These are phyloP conservation scores for Spheniscus mendiculus DNA, from an alignment of 2,113 vertebrate genomes.

Conservation along the genomic window DNA sequence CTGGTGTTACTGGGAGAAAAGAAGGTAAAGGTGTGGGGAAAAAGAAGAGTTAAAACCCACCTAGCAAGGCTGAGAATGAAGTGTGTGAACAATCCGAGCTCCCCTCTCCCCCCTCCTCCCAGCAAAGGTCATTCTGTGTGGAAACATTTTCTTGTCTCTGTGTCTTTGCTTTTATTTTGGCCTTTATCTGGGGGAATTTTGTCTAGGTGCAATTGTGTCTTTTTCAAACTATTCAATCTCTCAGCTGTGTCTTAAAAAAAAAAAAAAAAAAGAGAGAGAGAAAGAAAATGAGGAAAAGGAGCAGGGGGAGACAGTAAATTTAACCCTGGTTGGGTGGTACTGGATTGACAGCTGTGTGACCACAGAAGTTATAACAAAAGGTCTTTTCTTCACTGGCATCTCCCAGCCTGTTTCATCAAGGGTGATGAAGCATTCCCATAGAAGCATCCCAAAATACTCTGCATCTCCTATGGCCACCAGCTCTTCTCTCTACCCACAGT, in stretches of 20 bases:
- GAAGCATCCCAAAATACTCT: not conserved
- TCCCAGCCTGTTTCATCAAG: not conserved
- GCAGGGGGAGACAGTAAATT: not conserved
- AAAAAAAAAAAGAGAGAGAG: not conserved
- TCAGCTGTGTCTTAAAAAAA: not conserved
- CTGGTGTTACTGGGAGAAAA: conserved; percentile 40
- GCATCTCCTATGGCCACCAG: fast-evolving
- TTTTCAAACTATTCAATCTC: not conserved
- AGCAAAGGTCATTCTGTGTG: conserved; percentile 14
- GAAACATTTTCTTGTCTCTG: not conserved
- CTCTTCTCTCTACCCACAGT: not conserved
- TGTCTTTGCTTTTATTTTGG: conserved; percentile 12
- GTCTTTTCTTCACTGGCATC: not conserved
- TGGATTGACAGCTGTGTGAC: not conserved
- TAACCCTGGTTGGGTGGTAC: not conserved
- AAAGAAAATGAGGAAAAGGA: not conserved
- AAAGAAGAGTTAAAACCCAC: conserved; percentile 59
- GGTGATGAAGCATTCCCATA: not conserved
- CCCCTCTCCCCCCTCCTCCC: not conserved
- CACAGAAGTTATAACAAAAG: not conserved
- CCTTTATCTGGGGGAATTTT: not conserved
- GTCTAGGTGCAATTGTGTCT: not conserved
- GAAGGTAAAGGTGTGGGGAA: not conserved
- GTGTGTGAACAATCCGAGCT: not conserved
- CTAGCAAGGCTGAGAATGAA: conserved; percentile 11